phyloP scores from a whole-genome alignment of 2,113 vertebrate genomes.

The Lycaon pictus region DNA sequence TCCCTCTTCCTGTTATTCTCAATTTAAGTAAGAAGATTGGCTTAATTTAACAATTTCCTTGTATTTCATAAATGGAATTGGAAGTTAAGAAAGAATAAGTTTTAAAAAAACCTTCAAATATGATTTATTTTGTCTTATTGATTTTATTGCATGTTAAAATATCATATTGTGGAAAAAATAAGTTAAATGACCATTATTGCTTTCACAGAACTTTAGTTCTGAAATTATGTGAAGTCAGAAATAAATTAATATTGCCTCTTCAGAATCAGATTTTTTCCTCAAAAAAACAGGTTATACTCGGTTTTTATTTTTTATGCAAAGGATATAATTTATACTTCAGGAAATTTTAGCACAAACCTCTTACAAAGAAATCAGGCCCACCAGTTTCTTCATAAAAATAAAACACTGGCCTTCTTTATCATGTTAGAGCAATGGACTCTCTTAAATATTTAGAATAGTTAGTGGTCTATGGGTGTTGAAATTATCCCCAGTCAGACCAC shows the following conservation, averaged over 20 bases:
- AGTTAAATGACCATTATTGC: background rate
- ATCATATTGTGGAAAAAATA: background rate
- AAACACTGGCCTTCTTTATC: background rate
- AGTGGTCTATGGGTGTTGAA: background rate
- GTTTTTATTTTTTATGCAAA: background rate
- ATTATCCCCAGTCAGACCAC: background rate
- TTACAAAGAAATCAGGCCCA: slow-evolving; percentile 12
- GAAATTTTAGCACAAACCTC: background rate
- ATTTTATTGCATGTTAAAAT: slow-evolving; percentile 48
- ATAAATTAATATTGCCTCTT: background rate
- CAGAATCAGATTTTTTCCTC: background rate
- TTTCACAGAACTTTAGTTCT: background rate
- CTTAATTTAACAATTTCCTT: background rate
- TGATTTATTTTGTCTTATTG: background rate
- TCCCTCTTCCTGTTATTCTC: slow-evolving; percentile 10
- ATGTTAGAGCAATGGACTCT: background rate
- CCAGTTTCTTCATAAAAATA: slow-evolving; percentile 38
- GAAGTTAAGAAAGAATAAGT: background rate
- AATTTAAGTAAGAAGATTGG: slow-evolving; percentile 36
- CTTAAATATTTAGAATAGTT: background rate
- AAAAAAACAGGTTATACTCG: background rate
- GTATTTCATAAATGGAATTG: background rate
- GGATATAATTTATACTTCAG: background rate
- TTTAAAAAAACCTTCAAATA: background rate
- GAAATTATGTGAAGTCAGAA: background rate